Evolutionary conservation across 2,888 invertebrate species (phyloP), one percentile per base, ranked within the genome.

Genomic region (Phrixothrix hirtus): DNA sequence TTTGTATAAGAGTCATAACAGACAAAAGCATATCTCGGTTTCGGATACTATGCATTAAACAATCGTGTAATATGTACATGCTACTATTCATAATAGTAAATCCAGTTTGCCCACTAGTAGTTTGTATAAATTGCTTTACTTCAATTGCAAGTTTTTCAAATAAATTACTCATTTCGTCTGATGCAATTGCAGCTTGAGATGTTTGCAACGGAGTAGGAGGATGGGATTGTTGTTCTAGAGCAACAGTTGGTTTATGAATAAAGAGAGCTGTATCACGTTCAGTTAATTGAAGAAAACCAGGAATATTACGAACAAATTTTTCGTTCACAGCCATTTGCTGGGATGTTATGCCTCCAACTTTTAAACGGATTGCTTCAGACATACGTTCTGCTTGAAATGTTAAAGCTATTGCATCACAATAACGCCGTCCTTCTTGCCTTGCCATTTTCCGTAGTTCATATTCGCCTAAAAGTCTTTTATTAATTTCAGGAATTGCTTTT

Each of bases 281-380:
- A 27, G 83, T 83, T 50, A 90, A 81, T 0, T 92, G 91, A 68
- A 92, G 82, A 73, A 98, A 98, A 1, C 98, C 98, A 2, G 98
- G 97, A 62, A 98, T 94, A 74, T 93, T 95, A 59, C 94, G 83
- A 0, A 95, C 94, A 75, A 98, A 98, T 75, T 98, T 97, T 71
- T 98, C 97, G 73, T 99, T 99, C 0, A 99, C 96, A 0, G 89
- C 85, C 76, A 95, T 89, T 73, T 96, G 94, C 54, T 86, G 82
- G 1, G 86, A 81, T 0, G 88, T 85, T 0, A 92, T 87, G 5
- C 90, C 88, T 0, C 92, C 91, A 11, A 91, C 87, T 75, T 95
- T 94, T 11, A 96, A 79, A 11, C 95, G 85, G 27, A 98, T 92
- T 65, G 87, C 87, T 71, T 98, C 97, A 0, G 97, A 95, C 83